These are phyloP conservation scores for Brachyptera putata DNA, from an alignment of 2,888 invertebrate genomes.

Conservation along the genomic window DNA sequence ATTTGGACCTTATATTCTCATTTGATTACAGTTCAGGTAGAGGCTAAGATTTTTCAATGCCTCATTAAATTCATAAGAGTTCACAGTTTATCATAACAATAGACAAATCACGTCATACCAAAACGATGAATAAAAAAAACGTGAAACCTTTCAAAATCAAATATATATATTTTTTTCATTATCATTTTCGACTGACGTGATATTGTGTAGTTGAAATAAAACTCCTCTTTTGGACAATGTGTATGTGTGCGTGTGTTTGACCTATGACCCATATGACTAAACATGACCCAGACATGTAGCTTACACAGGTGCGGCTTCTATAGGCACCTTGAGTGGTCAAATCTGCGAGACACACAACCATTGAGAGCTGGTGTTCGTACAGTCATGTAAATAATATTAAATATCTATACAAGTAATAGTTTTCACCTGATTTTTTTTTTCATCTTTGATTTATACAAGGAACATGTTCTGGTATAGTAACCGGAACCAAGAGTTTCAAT, in stretches of 20 bases:
- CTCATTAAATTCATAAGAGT: slow-evolving; percentile 3
- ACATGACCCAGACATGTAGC: background rate
- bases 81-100: slow-evolving; percentile 8
- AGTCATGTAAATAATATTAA: no score
- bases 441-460: no score
- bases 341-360: no score
- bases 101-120: background rate
- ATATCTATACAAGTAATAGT: no score
- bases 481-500: no score
- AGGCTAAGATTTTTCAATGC: background rate
- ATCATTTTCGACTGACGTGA: background rate
- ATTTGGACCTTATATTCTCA: background rate
- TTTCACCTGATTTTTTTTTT: no score
- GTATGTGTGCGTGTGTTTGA: background rate
- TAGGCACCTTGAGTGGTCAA: no score
- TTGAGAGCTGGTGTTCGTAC: no score
- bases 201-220: no score
- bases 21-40: slow-evolving; percentile 3
- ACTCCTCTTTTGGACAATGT: background rate
- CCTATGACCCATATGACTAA: background rate
- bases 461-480: no score
- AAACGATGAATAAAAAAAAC: background rate
- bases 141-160: background rate
- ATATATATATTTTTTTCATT: background rate
- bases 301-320: background rate